phyloP scores from a whole-genome alignment of 2,888 invertebrate species.

The Ectobius pallidus region DNA sequence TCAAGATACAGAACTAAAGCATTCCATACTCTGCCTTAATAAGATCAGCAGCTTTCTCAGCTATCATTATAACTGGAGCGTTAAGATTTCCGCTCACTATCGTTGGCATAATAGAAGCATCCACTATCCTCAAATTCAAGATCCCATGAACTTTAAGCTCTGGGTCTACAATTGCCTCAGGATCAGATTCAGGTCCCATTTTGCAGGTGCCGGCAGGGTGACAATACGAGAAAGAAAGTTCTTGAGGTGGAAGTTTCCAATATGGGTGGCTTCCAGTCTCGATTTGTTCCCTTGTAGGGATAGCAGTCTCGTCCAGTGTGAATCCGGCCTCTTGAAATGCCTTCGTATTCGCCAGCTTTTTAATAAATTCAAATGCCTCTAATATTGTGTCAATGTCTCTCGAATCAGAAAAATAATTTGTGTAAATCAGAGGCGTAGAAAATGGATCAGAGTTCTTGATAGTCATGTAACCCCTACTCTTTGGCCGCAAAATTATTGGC shows the following conservation, averaged over 20 bases:
- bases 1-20: no score
- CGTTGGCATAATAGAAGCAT: conserved; percentile 87
- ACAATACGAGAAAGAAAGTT: conserved; percentile 81
- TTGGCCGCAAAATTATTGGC: not conserved
- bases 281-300: not conserved
- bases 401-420: not conserved
- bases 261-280: conserved; percentile 70
- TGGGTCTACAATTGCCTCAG: conserved; percentile 79
- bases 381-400: not conserved
- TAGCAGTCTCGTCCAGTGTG: not conserved
- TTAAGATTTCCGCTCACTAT: conserved; percentile 92
- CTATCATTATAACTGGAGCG: conserved; percentile 89
- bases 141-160: conserved; percentile 78
- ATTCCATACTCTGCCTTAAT: no score
- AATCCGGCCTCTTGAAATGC: not conserved
- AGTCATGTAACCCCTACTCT: not conserved
- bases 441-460: not conserved
- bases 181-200: conserved; percentile 81
- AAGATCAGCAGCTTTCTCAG: conserved; percentile 87
- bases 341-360: not conserved
- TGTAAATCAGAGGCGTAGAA: not conserved
- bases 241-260: conserved; percentile 84
- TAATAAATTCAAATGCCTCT: not conserved
- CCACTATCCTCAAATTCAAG: conserved; percentile 76
- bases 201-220: conserved; percentile 86